Conservation (phyloP, 2,888 invertebrate species). For the Barypeithes pellucidus region DNA sequence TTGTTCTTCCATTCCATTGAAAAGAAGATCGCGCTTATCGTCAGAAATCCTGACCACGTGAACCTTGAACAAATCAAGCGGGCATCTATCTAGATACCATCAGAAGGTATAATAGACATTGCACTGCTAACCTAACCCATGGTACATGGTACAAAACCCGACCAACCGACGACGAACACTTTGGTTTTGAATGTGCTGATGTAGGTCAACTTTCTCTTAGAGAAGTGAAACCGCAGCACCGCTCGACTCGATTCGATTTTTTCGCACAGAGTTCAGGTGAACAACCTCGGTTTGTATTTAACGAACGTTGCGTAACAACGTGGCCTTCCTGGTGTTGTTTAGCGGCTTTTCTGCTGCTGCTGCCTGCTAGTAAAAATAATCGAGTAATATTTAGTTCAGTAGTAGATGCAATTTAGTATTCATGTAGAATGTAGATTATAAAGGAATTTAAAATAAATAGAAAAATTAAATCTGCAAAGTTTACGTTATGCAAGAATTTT, state of each 20-base stretch:
- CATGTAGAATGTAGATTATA: constrained; percentile 5
- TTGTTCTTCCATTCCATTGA: neutral
- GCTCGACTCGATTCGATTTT: constrained; percentile 65
- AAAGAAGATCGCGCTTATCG: constrained; percentile 15
- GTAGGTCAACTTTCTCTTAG: constrained; percentile 71
- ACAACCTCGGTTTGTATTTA: constrained; percentile 68
- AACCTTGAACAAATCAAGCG: constrained; percentile 41
- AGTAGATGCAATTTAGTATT: constrained; percentile 34
- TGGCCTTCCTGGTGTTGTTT: constrained; percentile 66
- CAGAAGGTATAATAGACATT: constrained; percentile 29
- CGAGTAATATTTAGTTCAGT: constrained; percentile 35
- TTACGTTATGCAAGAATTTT: too few relatives aligned
- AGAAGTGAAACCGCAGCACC: constrained; percentile 68
- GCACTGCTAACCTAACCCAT: constrained; percentile 28
- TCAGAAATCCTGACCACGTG: constrained; percentile 45
- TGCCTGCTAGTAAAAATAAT: constrained; percentile 33
- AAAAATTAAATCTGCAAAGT: neutral
- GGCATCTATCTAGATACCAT: constrained; percentile 32
- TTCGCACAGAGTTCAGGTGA: constrained; percentile 69
- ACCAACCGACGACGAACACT: constrained; percentile 36
- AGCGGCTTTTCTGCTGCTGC: constrained; percentile 31
- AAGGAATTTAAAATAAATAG: neutral
- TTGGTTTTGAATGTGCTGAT: constrained; percentile 61
- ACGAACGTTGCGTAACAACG: constrained; percentile 67
- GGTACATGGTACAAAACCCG: constrained; percentile 34